These are phyloP conservation scores for Drosophila lacertosa DNA, from an alignment of 1,140 invertebrate genomes.

Conservation along the genomic window DNA sequence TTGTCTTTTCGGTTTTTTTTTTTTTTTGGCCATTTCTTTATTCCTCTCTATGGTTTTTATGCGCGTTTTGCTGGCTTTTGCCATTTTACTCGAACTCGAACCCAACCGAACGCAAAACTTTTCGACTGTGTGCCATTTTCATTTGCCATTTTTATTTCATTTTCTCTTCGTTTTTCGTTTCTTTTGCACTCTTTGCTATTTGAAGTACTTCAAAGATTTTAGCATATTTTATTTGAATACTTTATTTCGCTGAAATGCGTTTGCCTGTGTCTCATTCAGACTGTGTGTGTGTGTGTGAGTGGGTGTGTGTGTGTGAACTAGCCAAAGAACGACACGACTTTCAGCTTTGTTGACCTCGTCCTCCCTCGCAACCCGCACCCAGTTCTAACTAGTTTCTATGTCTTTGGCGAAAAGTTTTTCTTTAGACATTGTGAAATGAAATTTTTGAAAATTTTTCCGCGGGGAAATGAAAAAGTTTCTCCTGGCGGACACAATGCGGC, in stretches of 20 bases:
- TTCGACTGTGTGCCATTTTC: constrained; percentile 61
- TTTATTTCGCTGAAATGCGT: constrained; percentile 78
- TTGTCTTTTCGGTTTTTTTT: constrained; percentile 40
- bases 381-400: constrained; percentile 78
- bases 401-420: constrained; percentile 78
- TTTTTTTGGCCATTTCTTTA: constrained; percentile 48
- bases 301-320: constrained; percentile 28
- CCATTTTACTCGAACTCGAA: constrained; percentile 43
- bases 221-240: constrained; percentile 83
- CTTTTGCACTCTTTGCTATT: constrained; percentile 70
- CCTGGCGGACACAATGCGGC: constrained; percentile 78
- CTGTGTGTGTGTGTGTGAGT: constrained; percentile 22
- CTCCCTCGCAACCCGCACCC: constrained; percentile 5
- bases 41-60: constrained; percentile 35
- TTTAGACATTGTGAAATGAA: constrained; percentile 77
- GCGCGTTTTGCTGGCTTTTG: constrained; percentile 41
- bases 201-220: constrained; percentile 82
- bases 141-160: constrained; percentile 22
- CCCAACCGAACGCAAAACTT: constrained; percentile 51
- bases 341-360: constrained; percentile 66
- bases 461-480: constrained; percentile 81
- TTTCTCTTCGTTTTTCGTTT: constrained; percentile 52
- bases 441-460: constrained; percentile 83
- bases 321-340: constrained; percentile 68
- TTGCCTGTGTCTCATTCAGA: constrained; percentile 34